A percentile compares a stretch with the other conserved stretches of the same genome.
Evolutionary conservation across 1,140 invertebrate species (phyloP).

Genomic region (Telenomus remus): DNA sequence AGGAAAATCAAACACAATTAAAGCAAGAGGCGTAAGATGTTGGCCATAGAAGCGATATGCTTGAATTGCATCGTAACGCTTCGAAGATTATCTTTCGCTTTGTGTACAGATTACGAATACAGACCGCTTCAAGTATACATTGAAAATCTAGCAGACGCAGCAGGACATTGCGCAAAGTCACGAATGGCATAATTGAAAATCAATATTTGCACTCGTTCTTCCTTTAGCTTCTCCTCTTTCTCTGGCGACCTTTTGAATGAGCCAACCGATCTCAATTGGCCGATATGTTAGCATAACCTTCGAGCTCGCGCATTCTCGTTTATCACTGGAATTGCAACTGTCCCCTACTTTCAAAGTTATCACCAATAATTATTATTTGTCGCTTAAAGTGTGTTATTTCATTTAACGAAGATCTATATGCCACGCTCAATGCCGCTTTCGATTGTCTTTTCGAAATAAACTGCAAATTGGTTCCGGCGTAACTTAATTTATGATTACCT

Average conservation of each 20-base stretch:
- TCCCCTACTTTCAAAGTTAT: conserved; percentile 35
- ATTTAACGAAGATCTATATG: conserved; percentile 12
- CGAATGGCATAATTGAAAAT: conserved; percentile 71
- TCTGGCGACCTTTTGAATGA: conserved; percentile 52
- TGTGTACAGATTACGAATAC: conserved; percentile 57
- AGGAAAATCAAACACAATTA: conserved; percentile 59
- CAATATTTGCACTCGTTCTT: conserved; percentile 69
- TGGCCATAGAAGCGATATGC: conserved; percentile 48
- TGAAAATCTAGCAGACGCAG: conserved; percentile 53
- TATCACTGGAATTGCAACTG: conserved; percentile 53
- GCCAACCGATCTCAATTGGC: conserved; percentile 55
- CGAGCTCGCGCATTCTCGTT: conserved; percentile 29
- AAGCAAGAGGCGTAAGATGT: conserved; percentile 59
- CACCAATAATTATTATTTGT: conserved; percentile 39
- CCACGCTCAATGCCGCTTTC: not conserved
- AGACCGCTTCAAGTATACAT: conserved; percentile 51
- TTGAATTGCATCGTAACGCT: conserved; percentile 51
- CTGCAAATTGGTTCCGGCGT: conserved; percentile 1
- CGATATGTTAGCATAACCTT: conserved; percentile 56
- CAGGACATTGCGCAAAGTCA: conserved; percentile 70
- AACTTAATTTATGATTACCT: not conserved
- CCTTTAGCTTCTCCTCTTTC: conserved; percentile 48
- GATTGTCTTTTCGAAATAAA: conserved; percentile 2
- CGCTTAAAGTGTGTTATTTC: conserved; percentile 8
- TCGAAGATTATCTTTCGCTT: conserved; percentile 52